Evolutionary conservation across 2,797 vertebrate species (phyloP).

Genomic region (Syngnathus rostellatus): DNA sequence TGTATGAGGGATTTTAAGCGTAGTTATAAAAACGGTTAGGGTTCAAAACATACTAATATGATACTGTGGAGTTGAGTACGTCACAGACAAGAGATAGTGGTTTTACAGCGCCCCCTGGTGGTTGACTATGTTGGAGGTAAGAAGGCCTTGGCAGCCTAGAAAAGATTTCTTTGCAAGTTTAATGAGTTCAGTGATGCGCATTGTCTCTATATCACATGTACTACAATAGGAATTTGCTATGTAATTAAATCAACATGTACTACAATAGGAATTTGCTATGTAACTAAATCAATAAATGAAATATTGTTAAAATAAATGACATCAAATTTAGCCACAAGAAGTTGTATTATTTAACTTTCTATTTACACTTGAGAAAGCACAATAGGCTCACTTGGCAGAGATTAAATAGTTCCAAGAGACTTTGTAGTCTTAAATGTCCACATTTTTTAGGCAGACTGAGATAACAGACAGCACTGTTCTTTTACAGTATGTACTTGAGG

Average conservation of each 20-base stretch:
- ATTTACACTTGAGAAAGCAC: no score
- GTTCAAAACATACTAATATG: background rate
- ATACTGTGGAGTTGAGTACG: background rate
- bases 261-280: no score
- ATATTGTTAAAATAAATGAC: background rate
- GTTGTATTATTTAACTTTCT: no score
- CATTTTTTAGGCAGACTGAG: no score
- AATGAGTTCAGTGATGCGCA: background rate
- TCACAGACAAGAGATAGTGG: conserved; percentile 17
- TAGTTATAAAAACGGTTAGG: background rate
- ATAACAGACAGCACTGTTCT: no score
- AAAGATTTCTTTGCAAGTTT: background rate
- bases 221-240: background rate
- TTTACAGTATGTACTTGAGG: no score
- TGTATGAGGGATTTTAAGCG: background rate
- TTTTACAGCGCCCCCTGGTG: conserved; percentile 65
- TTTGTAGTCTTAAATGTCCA: no score
- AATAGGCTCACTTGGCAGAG: no score
- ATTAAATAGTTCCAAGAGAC: no score
- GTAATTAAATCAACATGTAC: no score
- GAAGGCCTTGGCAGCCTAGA: background rate
- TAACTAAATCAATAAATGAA: background rate
- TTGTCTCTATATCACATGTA: background rate
- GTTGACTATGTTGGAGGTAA: background rate
- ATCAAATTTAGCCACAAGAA: background rate